Base-by-base conservation (phyloP, 1,140 invertebrate species). In the Glossosoma conforme region DNA sequence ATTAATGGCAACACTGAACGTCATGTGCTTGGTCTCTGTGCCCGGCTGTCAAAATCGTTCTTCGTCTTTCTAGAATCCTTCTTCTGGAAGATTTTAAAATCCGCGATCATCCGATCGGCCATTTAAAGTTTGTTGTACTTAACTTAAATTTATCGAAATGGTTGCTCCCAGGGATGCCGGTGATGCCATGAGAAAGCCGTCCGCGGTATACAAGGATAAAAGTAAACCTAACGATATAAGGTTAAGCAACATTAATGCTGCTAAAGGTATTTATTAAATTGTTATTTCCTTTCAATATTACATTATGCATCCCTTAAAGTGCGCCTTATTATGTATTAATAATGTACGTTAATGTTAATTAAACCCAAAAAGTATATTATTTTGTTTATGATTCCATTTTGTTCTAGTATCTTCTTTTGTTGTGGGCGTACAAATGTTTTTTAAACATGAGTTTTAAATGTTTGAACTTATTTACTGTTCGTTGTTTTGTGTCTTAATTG, bases 201-300 rank as follows among this genome's bases (percentile, higher is more conserved):
- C 68, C 10, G 56, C 65, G 20, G 70, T 74, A 32, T 91, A 87
- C 61, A 89, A 88, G 70, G 87, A 91, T 72, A 95, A 93, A 81
- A 91, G 87, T 61, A 97, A 97, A 75, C 94, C 94, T 10, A 80
- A 83, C 11, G 92, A 97, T 76, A 95, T 99, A 65, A 83, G 97
- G 37, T 78, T 81, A 48, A 97, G 93, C 62, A 99, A 99, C 68
- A 98, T 99, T 54, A 85, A 86, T 69, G 97, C 97, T 56, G 96
- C 93, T 18, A 99, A 99, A 88, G 91, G 93, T 96, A 81, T 45
- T 33, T 13, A 35, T 36, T 36, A 9, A 15, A 36, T 36, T 22
- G 2, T 33, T 11, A 20, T 21, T 14, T 43, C 6, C 14, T 22
- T 2, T 42, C 22, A 15, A 36, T 42, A 28, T n/a, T 42, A 28